phyloP scores from a whole-genome alignment of 2,888 invertebrate species.

The Prenolepis imparis region DNA sequence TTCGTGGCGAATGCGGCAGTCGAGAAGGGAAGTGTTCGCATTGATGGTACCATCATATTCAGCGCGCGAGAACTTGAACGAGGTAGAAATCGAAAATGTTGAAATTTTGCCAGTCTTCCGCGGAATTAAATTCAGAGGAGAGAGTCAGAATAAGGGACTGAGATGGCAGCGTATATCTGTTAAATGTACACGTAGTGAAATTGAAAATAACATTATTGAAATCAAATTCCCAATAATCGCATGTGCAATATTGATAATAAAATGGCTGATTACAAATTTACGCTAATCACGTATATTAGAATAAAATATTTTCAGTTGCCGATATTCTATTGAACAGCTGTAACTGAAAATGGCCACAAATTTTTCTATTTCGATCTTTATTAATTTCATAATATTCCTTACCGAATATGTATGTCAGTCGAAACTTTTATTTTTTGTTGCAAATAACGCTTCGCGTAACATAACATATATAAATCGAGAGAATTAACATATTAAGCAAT shows the following conservation, averaged over 20 bases:
- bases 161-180: not conserved
- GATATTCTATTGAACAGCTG: not conserved
- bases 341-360: not conserved
- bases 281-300: not conserved
- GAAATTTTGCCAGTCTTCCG: slow-evolving; percentile 22
- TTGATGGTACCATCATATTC: slow-evolving; percentile 36
- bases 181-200: not conserved
- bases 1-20: not conserved
- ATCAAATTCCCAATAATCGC: not conserved
- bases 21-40: slow-evolving; percentile 11
- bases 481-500: not conserved
- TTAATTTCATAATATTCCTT: not conserved
- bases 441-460: not conserved
- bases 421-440: not conserved
- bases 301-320: not conserved
- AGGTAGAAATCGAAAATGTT: slow-evolving; percentile 26
- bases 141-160: not conserved
- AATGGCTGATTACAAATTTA: not conserved
- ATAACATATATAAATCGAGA: not conserved
- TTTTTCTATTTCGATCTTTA: not conserved
- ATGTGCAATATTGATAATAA: not conserved
- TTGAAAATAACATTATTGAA: not conserved
- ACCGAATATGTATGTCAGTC: not conserved
- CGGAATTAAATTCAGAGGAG: slow-evolving; percentile 30
- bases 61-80: slow-evolving; percentile 5